Evolutionary conservation across 2,888 invertebrate genomes (phyloP).

Genomic region (Eupithecia pulchellata): DNA sequence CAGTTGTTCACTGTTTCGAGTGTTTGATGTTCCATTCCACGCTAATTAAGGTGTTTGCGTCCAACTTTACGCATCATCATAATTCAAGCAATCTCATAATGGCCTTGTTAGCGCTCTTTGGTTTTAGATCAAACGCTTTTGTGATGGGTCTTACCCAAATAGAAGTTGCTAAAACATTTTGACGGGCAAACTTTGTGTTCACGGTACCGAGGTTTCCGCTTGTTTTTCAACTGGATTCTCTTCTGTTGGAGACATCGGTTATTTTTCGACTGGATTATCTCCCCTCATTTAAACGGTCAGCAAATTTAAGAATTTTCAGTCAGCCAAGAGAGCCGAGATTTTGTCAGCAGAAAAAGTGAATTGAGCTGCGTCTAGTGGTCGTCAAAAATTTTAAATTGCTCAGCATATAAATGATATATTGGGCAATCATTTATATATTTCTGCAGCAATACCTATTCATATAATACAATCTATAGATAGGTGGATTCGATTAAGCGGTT

Average conservation of each 20-base stretch:
- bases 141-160: neutral
- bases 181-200: neutral
- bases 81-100: conserved; percentile 17
- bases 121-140: conserved; percentile 29
- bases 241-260: neutral
- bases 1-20: conserved; percentile 29
- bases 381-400: too few relatives aligned
- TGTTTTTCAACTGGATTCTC: neutral
- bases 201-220: neutral
- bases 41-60: conserved; percentile 43
- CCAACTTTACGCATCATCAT: conserved; percentile 29
- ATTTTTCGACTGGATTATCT: too few relatives aligned
- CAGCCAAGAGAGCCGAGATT: too few relatives aligned
- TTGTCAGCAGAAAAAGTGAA: too few relatives aligned
- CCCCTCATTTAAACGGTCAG: too few relatives aligned
- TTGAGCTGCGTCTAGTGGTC: too few relatives aligned
- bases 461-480: too few relatives aligned
- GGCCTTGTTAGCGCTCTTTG: conserved; percentile 24
- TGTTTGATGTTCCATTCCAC: conserved; percentile 40
- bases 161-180: conserved; percentile 1
- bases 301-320: too few relatives aligned
- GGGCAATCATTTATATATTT: too few relatives aligned
- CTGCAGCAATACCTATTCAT: too few relatives aligned
- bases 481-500: too few relatives aligned
- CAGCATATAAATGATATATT: too few relatives aligned